Evolutionary conservation across 2,888 invertebrate genomes (phyloP).

Genomic region (Malthinus flaveolus): DNA sequence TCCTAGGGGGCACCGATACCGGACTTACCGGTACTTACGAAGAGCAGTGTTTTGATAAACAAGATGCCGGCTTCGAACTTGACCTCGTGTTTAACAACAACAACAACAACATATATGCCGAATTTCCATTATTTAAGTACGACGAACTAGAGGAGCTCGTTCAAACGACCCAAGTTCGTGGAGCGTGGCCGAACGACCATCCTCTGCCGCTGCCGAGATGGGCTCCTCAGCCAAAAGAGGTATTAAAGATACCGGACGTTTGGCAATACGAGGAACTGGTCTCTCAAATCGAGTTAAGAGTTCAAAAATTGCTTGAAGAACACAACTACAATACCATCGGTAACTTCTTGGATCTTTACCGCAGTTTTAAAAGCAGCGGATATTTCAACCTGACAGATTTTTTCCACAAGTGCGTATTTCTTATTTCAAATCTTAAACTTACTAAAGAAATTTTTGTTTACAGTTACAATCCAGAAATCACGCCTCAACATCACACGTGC

Average conservation of each 20-base stretch:
- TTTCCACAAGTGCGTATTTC: slow-evolving; percentile 60
- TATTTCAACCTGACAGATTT: slow-evolving; percentile 70
- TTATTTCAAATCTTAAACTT: neutral
- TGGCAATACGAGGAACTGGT: slow-evolving; percentile 79
- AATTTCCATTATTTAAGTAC: slow-evolving; percentile 10
- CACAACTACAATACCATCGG: slow-evolving; percentile 90
- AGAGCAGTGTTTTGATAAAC: slow-evolving; percentile 45
- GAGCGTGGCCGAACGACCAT: slow-evolving; percentile 69
- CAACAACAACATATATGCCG: slow-evolving; percentile 24
- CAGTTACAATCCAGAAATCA: slow-evolving; percentile 76
- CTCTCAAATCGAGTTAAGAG: slow-evolving; percentile 75
- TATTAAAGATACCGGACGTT: slow-evolving; percentile 57
- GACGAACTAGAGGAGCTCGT: slow-evolving; percentile 26
- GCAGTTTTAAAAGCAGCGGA: slow-evolving; percentile 65
- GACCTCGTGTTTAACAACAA: slow-evolving; percentile 28
- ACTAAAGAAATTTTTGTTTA: slow-evolving; percentile 18
- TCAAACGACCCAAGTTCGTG: slow-evolving; percentile 54
- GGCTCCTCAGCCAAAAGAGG: slow-evolving; percentile 58
- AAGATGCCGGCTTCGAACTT: slow-evolving; percentile 49
- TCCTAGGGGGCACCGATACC: slow-evolving; percentile 50
- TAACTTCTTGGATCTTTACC: slow-evolving; percentile 74
- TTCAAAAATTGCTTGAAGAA: slow-evolving; percentile 78
- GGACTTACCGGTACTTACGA: slow-evolving; percentile 37
- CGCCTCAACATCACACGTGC: slow-evolving; percentile 80
- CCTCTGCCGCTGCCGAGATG: slow-evolving; percentile 79